These are phyloP conservation scores for Margaritifera margaritifera DNA, from an alignment of 2,888 invertebrate genomes.

Conservation along the genomic window DNA sequence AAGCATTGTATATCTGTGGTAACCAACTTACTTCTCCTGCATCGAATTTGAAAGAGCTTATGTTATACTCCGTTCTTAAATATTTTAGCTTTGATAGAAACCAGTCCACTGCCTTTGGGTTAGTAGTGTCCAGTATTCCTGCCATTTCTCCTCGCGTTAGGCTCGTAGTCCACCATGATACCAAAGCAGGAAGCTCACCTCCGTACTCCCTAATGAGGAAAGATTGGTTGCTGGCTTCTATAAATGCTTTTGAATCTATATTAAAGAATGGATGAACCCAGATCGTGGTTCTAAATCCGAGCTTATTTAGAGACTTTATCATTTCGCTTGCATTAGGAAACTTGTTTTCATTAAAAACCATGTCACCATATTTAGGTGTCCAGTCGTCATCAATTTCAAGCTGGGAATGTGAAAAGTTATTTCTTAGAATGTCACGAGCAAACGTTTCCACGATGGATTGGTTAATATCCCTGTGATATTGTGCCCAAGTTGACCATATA, in stretches of 20 bases:
- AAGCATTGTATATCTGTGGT: slow-evolving; percentile 46
- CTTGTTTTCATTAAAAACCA: slow-evolving; percentile 81
- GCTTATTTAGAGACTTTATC: slow-evolving; percentile 74
- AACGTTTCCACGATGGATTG: slow-evolving; percentile 72
- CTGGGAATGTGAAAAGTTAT: slow-evolving; percentile 56
- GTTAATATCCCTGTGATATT: slow-evolving; percentile 81
- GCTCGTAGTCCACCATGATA: slow-evolving; percentile 83
- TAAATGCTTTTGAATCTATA: slow-evolving; percentile 89
- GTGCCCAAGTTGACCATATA: slow-evolving; percentile 92
- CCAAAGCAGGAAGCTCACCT: slow-evolving; percentile 52
- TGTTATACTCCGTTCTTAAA: slow-evolving; percentile 79
- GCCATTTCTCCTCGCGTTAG: slow-evolving; percentile 75
- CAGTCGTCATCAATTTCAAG: slow-evolving; percentile 86
- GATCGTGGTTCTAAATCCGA: slow-evolving; percentile 84
- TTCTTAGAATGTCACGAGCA: slow-evolving; percentile 45
- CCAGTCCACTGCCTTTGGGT: slow-evolving; percentile 88
- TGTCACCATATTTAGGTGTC: slow-evolving; percentile 90
- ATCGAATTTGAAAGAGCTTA: slow-evolving; percentile 92
- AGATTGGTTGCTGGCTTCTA: slow-evolving; percentile 80
- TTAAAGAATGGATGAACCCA: slow-evolving; percentile 77
- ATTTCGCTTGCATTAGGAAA: slow-evolving; percentile 80
- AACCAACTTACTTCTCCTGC: slow-evolving; percentile 76
- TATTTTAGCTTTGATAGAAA: slow-evolving; percentile 79
- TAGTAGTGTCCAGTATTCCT: slow-evolving; percentile 91
- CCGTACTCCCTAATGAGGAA: slow-evolving; percentile 74